Percentiles rank a stretch among this genome's conserved stretches.
These are phyloP conservation scores for Drosophila baimaii DNA, from an alignment of 1,140 invertebrate species.

Conservation along the genomic window DNA sequence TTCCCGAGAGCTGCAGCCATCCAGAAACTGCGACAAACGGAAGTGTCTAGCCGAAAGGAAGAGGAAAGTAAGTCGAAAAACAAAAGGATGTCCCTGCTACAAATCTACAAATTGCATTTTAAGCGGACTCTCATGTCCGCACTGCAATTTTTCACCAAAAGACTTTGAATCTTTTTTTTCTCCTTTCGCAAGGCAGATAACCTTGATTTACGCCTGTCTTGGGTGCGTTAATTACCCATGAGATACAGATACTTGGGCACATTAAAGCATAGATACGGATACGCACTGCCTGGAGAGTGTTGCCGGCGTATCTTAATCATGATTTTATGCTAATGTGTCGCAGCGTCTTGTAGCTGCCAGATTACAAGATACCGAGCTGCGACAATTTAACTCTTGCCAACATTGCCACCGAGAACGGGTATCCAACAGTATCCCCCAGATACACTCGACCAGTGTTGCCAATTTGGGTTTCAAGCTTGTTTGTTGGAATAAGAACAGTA, in stretches of 20 bases:
- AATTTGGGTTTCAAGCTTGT: background rate
- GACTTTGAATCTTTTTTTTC: background rate
- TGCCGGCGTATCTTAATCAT: conserved; percentile 76
- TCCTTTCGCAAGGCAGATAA: conserved; percentile 50
- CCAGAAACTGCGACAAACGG: conserved; percentile 56
- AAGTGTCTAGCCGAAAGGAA: conserved; percentile 39
- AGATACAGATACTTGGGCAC: conserved; percentile 55
- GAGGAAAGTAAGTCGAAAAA: conserved; percentile 14
- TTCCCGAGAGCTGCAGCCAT: conserved; percentile 64
- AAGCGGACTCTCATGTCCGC: conserved; percentile 45
- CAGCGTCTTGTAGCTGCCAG: conserved; percentile 70
- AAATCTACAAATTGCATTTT: conserved; percentile 74
- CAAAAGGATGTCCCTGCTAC: conserved; percentile 12
- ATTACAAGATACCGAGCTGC: conserved; percentile 66
- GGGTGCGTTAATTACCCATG: conserved; percentile 67
- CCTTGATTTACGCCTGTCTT: conserved; percentile 69
- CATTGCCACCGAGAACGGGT: conserved; percentile 31
- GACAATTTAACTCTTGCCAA: conserved; percentile 53
- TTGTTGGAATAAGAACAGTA: too few relatives aligned
- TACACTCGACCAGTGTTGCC: conserved; percentile 4
- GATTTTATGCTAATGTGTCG: conserved; percentile 84
- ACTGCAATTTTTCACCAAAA: conserved; percentile 72
- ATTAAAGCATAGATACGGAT: conserved; percentile 56
- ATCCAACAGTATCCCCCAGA: conserved; percentile 1
- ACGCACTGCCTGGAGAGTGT: conserved; percentile 54